These are phyloP conservation scores for Aphelocoma californica DNA, from an alignment of 2,797 vertebrate genomes.

Conservation along the genomic window DNA sequence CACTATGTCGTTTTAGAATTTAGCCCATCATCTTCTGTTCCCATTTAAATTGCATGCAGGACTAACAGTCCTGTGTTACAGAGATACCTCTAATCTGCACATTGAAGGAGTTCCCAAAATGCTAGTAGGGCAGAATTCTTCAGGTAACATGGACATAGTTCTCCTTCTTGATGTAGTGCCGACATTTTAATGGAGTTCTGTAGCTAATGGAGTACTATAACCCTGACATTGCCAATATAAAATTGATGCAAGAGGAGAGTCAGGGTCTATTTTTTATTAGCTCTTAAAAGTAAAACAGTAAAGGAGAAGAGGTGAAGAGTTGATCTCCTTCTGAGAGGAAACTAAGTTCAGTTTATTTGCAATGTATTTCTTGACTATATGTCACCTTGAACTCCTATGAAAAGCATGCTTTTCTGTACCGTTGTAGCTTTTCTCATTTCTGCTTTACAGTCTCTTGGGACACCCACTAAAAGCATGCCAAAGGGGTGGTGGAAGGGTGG, in stretches of 20 bases:
- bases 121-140: neutral
- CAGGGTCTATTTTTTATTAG: conserved; percentile 37
- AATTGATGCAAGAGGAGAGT: neutral
- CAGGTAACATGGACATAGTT: neutral
- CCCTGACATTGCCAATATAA: neutral
- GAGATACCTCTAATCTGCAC: neutral
- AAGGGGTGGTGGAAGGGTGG: neutral
- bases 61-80: neutral
- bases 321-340: neutral
- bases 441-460: neutral
- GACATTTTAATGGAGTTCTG: neutral
- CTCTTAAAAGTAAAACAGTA: conserved; percentile 25
- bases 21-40: neutral
- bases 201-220: neutral
- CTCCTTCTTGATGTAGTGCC: neutral
- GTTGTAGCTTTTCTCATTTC: conserved; percentile 11
- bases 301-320: neutral
- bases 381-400: neutral
- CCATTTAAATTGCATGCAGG: neutral
- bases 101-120: neutral
- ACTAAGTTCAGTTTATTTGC: neutral
- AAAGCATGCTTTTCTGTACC: neutral
- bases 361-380: neutral
- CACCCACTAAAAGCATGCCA: neutral
- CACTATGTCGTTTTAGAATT: neutral